Evolutionary conservation across 2,888 invertebrate species (phyloP).

Genomic region (Drosophila percnosoma): DNA sequence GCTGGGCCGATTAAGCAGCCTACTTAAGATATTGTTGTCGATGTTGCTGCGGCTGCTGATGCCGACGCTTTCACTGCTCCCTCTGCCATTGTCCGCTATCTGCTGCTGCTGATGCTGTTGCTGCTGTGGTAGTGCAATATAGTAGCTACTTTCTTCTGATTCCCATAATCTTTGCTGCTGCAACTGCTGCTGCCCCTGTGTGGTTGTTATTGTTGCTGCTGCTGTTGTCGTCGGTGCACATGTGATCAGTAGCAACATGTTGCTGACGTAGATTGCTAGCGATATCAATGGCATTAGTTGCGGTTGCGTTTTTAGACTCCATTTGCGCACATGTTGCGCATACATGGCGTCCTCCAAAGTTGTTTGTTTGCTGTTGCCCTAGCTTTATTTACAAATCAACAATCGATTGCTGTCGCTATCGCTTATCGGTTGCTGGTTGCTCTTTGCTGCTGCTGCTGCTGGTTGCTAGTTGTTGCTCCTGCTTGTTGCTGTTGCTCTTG

Average conservation of each 20-base stretch:
- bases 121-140: conserved; percentile 58
- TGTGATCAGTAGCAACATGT: conserved; percentile 84
- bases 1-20: conserved; percentile 71
- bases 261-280: conserved; percentile 83
- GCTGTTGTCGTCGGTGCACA: conserved; percentile 79
- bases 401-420: conserved; percentile 51
- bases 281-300: conserved; percentile 85
- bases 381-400: conserved; percentile 74
- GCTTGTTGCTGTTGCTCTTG: conserved; percentile 28
- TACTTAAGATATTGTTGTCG: conserved; percentile 77
- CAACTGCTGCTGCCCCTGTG: conserved; percentile 34
- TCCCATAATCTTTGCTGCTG: conserved; percentile 41
- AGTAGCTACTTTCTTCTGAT: conserved; percentile 60
- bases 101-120: conserved; percentile 36
- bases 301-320: conserved; percentile 85
- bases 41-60: conserved; percentile 52
- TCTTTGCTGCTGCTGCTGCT: conserved; percentile 28
- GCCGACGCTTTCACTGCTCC: conserved; percentile 61
- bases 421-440: conserved; percentile 26
- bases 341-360: conserved; percentile 85
- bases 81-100: conserved; percentile 60
- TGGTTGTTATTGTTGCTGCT: conserved; percentile 58
- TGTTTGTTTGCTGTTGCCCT: conserved; percentile 76
- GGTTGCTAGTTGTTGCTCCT: conserved; percentile 14
- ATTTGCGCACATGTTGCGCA: conserved; percentile 86